Conservation (phyloP, 2,888 invertebrate genomes). For the Pterobdella sp. region DNA sequence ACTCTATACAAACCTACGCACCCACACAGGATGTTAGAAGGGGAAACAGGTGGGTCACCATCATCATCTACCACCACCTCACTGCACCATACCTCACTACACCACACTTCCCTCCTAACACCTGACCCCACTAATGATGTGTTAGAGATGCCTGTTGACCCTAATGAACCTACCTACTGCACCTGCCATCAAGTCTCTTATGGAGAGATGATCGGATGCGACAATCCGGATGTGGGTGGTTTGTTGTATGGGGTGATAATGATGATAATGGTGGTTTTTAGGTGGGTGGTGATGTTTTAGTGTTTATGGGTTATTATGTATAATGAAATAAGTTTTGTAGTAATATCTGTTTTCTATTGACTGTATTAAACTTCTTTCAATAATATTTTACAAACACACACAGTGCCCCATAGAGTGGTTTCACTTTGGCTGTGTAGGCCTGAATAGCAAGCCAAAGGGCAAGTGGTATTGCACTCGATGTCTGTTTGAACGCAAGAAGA, state of each 20-base stretch:
- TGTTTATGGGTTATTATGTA: neutral
- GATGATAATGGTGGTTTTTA: neutral
- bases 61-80: neutral
- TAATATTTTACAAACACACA: conserved; percentile 18
- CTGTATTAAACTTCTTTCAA: conserved; percentile 40
- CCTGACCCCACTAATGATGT: conserved; percentile 54
- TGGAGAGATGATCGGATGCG: conserved; percentile 94
- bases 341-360: neutral
- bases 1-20: neutral
- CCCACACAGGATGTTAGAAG: neutral
- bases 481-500: conserved; percentile 53
- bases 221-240: conserved; percentile 59
- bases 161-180: conserved; percentile 97
- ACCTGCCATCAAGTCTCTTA: conserved; percentile 88
- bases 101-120: conserved; percentile 34
- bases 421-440: conserved; percentile 54
- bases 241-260: neutral
- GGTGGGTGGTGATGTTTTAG: neutral
- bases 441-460: conserved; percentile 53
- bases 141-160: conserved; percentile 63
- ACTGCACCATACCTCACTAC: neutral
- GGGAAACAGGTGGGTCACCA: neutral
- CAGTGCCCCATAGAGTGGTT: conserved; percentile 56
- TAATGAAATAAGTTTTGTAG: neutral
- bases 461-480: conserved; percentile 55